phyloP scores from a whole-genome alignment of 2,113 vertebrate species.

The Rhabdornis inornatus region DNA sequence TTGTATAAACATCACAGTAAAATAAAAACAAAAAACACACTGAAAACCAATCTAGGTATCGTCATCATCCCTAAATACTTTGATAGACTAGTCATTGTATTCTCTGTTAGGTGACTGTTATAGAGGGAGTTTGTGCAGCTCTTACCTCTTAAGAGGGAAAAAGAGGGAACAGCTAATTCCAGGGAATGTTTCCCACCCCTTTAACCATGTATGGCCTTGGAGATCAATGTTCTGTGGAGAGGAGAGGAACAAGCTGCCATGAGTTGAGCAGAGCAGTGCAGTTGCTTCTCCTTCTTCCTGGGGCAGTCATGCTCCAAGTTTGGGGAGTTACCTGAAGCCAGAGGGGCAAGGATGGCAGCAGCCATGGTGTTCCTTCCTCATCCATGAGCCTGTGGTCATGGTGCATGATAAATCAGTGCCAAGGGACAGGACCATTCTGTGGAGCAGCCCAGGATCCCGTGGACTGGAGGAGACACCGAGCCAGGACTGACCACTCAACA shows the following conservation, averaged over 20 bases:
- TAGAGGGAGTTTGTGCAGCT: background rate
- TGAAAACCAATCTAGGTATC: background rate
- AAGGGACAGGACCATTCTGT: background rate
- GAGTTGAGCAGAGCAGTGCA: background rate
- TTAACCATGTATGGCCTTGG: background rate
- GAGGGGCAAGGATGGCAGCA: background rate
- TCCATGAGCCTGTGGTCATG: rapidly evolving
- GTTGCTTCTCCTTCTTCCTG: background rate
- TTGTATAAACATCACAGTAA: background rate
- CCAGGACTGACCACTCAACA: background rate
- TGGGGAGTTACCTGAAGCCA: background rate
- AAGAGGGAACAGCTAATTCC: background rate
- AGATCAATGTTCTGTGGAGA: background rate
- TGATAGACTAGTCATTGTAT: background rate
- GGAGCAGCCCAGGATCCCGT: background rate
- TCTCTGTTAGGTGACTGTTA: background rate
- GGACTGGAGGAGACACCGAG: rapidly evolving
- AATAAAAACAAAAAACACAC: background rate
- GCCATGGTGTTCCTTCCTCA: background rate
- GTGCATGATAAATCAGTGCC: rapidly evolving
- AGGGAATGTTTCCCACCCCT: background rate
- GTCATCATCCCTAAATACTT: background rate
- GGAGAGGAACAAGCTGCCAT: background rate
- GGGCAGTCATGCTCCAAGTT: background rate
- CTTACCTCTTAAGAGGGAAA: background rate